These are phyloP conservation scores for Sesia apiformis DNA, from an alignment of 2,888 invertebrate genomes.

Conservation along the genomic window DNA sequence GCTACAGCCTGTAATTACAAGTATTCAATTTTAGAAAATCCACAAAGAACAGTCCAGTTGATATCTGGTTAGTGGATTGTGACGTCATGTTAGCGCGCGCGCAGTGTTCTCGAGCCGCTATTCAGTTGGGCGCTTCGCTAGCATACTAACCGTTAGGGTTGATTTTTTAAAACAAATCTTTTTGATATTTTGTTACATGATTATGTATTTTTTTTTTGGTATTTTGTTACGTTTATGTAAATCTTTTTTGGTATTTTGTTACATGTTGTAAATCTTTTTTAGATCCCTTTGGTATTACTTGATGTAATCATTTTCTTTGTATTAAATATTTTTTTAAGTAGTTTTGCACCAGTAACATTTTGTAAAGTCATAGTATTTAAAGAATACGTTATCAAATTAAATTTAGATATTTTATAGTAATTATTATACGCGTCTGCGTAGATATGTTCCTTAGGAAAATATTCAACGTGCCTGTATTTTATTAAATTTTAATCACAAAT, in stretches of 20 bases:
- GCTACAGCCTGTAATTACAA: background rate
- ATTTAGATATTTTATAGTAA: background rate
- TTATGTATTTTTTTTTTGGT: slow-evolving; percentile 3
- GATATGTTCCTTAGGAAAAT: slow-evolving; percentile 37
- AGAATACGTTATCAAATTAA: too few species aligned
- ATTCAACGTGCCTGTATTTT: slow-evolving; percentile 29
- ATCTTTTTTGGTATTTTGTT: slow-evolving; percentile 2
- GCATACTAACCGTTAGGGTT: slow-evolving; percentile 16
- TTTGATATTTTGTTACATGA: background rate
- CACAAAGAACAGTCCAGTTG: too few species aligned
- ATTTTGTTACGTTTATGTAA: background rate
- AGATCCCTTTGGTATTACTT: slow-evolving; percentile 7
- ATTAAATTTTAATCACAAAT: slow-evolving; percentile 37
- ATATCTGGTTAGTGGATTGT: too few species aligned
- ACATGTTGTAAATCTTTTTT: background rate
- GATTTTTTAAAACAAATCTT: too few species aligned
- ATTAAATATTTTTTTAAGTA: slow-evolving; percentile 1
- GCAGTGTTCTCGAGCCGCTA: slow-evolving; percentile 48
- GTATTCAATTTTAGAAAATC: too few species aligned
- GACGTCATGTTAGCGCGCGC: slow-evolving; percentile 1
- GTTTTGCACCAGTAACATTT: background rate
- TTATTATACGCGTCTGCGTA: slow-evolving; percentile 35
- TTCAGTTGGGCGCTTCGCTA: slow-evolving; percentile 66
- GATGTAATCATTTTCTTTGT: slow-evolving; percentile 5
- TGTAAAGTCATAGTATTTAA: too few species aligned